These are phyloP conservation scores for Balaeniceps rex DNA, from an alignment of 2,113 vertebrate genomes.

Conservation along the genomic window DNA sequence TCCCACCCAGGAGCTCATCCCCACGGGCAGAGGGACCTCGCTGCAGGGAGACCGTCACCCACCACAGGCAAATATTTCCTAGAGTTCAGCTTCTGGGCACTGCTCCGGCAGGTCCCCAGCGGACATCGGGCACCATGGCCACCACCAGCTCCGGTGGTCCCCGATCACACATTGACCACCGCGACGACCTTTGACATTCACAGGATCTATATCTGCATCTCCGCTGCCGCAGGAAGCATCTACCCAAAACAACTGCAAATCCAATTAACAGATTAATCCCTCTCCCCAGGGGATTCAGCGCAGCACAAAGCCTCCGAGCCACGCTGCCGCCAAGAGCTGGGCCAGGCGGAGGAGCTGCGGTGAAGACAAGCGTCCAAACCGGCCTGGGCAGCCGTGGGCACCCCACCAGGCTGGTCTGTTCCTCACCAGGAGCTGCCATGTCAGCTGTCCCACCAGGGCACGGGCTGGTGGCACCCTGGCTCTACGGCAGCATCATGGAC, in stretches of 20 bases:
- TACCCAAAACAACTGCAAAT: neutral
- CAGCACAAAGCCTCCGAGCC: neutral
- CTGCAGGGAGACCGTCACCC: neutral
- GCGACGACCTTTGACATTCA: neutral
- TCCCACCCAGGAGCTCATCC: neutral
- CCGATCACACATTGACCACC: accelerated
- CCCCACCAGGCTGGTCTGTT: neutral
- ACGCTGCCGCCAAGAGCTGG: neutral
- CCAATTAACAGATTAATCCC: neutral
- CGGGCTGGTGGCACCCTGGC: neutral
- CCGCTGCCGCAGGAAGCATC: neutral
- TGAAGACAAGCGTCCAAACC: no score
- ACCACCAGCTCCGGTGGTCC: neutral
- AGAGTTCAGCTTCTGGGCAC: neutral
- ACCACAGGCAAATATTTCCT: neutral
- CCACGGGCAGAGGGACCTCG: neutral
- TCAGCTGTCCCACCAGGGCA: accelerated
- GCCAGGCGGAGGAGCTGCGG: neutral
- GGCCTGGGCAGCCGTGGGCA: accelerated
- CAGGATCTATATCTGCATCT: neutral
- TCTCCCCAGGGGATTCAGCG: neutral
- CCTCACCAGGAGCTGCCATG: neutral
- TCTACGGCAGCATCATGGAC: accelerated
- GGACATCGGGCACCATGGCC: accelerated
- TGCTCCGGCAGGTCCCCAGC: neutral